A percentile compares a stretch with the other conserved stretches of the same genome.
Conservation (phyloP, 1,140 invertebrate species). For the Saccostrea glomerata region DNA sequence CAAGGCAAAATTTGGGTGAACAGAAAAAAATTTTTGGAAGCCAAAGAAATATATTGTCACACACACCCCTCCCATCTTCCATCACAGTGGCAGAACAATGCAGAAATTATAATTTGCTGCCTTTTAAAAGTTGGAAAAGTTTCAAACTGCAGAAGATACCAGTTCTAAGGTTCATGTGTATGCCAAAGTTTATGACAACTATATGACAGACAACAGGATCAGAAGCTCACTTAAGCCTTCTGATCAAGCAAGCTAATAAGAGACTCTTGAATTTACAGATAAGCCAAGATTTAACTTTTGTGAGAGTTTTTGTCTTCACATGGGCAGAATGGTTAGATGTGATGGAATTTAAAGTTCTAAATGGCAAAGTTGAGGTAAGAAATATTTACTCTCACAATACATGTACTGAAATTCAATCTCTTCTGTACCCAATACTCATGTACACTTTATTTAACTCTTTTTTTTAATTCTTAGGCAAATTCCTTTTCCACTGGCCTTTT, state of each 20-base stretch:
- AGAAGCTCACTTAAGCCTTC: too few species aligned
- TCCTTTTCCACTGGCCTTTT: conserved; percentile 68
- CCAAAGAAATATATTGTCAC: too few species aligned
- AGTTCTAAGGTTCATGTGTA: too few species aligned
- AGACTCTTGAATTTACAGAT: conserved; percentile 54
- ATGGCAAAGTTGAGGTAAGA: conserved; percentile 59
- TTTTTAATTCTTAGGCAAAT: conserved; percentile 54
- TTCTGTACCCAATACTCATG: not conserved
- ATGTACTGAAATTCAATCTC: not conserved
- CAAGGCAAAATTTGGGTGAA: too few species aligned
- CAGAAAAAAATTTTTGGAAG: too few species aligned
- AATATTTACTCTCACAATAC: not conserved
- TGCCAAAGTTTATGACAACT: too few species aligned
- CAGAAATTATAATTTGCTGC: too few species aligned
- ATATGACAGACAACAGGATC: too few species aligned
- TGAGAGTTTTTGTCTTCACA: conserved; percentile 67
- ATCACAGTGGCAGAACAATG: too few species aligned
- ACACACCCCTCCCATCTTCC: too few species aligned
- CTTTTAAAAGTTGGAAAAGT: too few species aligned
- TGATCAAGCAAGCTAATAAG: not conserved
- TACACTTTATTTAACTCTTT: not conserved
- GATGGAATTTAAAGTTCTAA: conserved; percentile 63
- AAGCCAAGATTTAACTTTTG: conserved; percentile 57
- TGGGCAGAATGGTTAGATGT: conserved; percentile 71
- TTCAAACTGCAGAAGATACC: too few species aligned